Evolutionary conservation across 1,140 invertebrate species (phyloP), one percentile per base, ranked within the genome.

Genomic region (Triops longicaudatus): DNA sequence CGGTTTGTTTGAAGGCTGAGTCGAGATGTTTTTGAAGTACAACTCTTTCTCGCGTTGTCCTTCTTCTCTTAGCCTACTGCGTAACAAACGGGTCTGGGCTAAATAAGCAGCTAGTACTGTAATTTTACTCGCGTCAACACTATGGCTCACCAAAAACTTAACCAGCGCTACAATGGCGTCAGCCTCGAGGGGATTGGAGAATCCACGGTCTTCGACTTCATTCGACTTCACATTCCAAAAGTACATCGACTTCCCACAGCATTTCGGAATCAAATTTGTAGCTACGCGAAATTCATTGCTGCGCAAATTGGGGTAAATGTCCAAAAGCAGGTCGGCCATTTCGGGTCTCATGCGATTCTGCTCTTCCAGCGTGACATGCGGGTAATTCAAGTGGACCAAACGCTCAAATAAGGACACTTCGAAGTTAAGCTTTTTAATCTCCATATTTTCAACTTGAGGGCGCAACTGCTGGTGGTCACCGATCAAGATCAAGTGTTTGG

Each of bases 401-500:
- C 82, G 74, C 75, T 83, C 83, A 74, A 83, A 84, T 22, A 83
- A 72, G 12, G 82, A 83, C 9, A 82, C 79, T 44, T 83, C 81
- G 14, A 83, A 77, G 9, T 81, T 43, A 73, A 80, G 83, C 22
- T 81, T 22, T 11, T 78, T 80, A 11, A 83, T 74, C 31, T 73
- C 43, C 72, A 78, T 80, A 6, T 79, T 81, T 26, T 79, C 76
- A 10, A 81, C 73, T 37, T 76, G 81, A 1, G 82, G 82, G 73
- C 81, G 81, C 26, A 83, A 77, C 77, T 83, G 82, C 72, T 81
- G 74, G 72, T 82, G 81, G 73, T 80, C 80, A 3, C 80, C 80
- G 77, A 89, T 86, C 9, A 87, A 80, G 42, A 77, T 77, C n/a
- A 77, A 71, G 78, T 88, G 87, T 79, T 89, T 78, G 77, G 84